Evolutionary conservation across 2,113 vertebrate species (phyloP).

Genomic region (Aphyosemion australe): DNA sequence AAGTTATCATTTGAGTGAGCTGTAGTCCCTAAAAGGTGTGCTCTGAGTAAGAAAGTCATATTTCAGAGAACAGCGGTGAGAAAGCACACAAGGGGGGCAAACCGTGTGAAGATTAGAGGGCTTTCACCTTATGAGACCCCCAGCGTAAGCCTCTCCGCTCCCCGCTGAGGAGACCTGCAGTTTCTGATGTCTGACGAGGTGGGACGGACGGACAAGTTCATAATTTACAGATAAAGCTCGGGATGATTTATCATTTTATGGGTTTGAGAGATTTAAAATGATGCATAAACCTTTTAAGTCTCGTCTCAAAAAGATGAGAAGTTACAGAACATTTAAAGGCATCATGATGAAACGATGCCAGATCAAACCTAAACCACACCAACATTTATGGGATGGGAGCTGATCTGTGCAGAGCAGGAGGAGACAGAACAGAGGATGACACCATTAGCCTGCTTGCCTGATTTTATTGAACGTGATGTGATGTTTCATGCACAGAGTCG

Average conservation of each 20-base stretch:
- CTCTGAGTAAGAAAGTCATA: slow-evolving; percentile 23
- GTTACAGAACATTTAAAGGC: neutral
- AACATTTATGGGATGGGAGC: slow-evolving; percentile 66
- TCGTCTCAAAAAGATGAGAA: slow-evolving; percentile 13
- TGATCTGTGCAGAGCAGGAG: slow-evolving; percentile 51
- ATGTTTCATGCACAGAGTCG: slow-evolving; percentile 12
- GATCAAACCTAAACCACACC: slow-evolving; percentile 47
- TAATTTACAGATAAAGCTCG: slow-evolving; percentile 15
- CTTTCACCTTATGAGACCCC: slow-evolving; percentile 19
- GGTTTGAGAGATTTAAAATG: neutral
- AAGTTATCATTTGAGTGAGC: slow-evolving; percentile 63
- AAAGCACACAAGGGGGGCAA: slow-evolving; percentile 5
- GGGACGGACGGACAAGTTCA: slow-evolving; percentile 21
- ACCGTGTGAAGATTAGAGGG: slow-evolving; percentile 45
- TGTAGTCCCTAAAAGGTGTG: slow-evolving; percentile 54
- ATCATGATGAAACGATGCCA: slow-evolving; percentile 38
- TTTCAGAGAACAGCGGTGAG: slow-evolving; percentile 18
- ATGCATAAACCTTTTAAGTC: neutral
- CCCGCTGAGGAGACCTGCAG: slow-evolving; percentile 33
- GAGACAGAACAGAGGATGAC: slow-evolving; percentile 57
- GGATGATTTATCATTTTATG: neutral
- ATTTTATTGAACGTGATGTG: slow-evolving; percentile 30
- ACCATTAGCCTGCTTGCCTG: slow-evolving; percentile 52
- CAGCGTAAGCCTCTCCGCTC: slow-evolving; percentile 47
- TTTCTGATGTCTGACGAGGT: slow-evolving; percentile 11